phyloP scores from a whole-genome alignment of 2,113 vertebrate genomes.

The Pipra filicauda region DNA sequence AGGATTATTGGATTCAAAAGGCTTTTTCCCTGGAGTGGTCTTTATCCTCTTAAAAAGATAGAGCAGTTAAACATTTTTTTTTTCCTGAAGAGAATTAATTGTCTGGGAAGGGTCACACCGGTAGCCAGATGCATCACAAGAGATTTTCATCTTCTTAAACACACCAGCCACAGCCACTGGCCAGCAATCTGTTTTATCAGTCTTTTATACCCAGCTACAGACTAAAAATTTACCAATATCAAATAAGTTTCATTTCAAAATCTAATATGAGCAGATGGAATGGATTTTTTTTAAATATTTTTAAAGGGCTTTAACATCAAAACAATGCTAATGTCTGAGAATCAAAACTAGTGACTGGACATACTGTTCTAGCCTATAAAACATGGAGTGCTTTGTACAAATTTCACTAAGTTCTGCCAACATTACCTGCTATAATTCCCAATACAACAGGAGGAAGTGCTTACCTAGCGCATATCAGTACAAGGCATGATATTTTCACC shows the following conservation, averaged over 20 bases:
- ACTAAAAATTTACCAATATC: not conserved
- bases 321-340: not conserved
- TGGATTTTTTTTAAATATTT: not conserved
- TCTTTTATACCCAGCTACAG: not conserved
- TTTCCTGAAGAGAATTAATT: conserved; percentile 27
- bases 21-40: conserved; percentile 39
- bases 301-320: not conserved
- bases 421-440: not conserved
- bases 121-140: conserved; percentile 3
- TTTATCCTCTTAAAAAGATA: conserved; percentile 61
- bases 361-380: not conserved
- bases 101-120: not conserved
- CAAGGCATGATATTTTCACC: not conserved
- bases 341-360: not conserved
- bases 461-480: not conserved
- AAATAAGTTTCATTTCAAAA: not conserved
- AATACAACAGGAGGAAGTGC: not conserved
- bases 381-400: not conserved
- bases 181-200: not conserved
- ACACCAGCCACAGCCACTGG: not conserved
- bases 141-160: conserved; percentile 20
- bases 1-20: conserved; percentile 56
- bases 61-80: conserved; percentile 33
- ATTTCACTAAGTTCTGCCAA: not conserved
- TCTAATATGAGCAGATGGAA: not conserved